phyloP scores from a whole-genome alignment of 2,888 invertebrate genomes.

The Drosophila limbata region DNA sequence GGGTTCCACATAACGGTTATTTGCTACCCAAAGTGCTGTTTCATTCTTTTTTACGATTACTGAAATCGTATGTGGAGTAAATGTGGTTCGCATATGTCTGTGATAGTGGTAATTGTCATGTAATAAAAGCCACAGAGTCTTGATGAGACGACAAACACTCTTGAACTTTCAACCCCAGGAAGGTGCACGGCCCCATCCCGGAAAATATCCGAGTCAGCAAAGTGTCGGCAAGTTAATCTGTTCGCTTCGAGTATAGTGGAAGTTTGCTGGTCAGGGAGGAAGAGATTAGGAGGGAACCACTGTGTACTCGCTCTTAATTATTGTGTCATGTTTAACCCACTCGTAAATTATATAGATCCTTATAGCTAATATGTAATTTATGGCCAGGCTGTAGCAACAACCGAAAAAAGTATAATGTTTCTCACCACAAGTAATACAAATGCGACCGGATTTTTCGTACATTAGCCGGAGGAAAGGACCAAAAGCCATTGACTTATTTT shows the following conservation, averaged over 20 bases:
- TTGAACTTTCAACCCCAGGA: constrained; percentile 54
- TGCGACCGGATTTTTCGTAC: constrained; percentile 70
- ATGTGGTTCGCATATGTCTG: constrained; percentile 57
- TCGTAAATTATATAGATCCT: constrained; percentile 80
- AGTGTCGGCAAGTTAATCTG: constrained; percentile 24
- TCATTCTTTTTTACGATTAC: constrained; percentile 68
- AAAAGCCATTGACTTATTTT: constrained; percentile 43
- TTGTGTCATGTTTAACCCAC: constrained; percentile 68
- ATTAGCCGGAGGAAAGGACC: constrained; percentile 66
- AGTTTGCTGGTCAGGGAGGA: not conserved
- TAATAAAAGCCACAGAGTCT: constrained; percentile 62
- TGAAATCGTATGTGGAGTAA: constrained; percentile 30
- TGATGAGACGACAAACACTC: constrained; percentile 47
- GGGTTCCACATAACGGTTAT: constrained; percentile 55
- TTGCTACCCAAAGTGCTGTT: constrained; percentile 56
- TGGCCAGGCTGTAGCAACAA: constrained; percentile 51
- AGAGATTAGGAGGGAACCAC: not conserved
- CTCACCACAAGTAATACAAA: constrained; percentile 64
- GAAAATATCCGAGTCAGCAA: constrained; percentile 40
- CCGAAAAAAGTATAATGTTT: constrained; percentile 39
- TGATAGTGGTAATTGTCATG: constrained; percentile 76
- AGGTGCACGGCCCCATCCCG: constrained; percentile 4
- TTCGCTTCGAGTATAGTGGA: not conserved
- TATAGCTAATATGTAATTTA: constrained; percentile 81
- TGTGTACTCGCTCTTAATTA: constrained; percentile 48